These are phyloP conservation scores for Odontesthes bonariensis DNA, from an alignment of 2,113 vertebrate genomes.

Conservation along the genomic window DNA sequence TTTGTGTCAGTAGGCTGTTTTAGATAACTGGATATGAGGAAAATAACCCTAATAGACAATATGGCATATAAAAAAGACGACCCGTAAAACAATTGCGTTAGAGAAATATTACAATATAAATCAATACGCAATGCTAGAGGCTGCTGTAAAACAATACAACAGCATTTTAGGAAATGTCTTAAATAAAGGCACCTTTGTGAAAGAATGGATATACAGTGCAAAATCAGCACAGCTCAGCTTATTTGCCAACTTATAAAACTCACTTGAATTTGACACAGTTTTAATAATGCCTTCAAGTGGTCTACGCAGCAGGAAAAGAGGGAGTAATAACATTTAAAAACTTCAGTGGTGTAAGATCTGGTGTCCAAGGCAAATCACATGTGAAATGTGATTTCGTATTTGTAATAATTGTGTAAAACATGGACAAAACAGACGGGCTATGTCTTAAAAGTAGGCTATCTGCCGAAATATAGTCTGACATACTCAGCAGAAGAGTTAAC, in stretches of 20 bases:
- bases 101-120: constrained; percentile 28
- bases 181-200: not conserved
- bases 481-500: too few relatives aligned
- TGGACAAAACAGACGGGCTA: not conserved
- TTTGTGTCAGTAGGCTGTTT: constrained; percentile 33
- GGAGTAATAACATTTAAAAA: not conserved
- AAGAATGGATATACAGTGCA: constrained; percentile 5
- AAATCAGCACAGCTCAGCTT: constrained; percentile 2
- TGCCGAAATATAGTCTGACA: too few relatives aligned
- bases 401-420: not conserved
- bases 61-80: constrained; percentile 37
- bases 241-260: not conserved
- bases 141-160: constrained; percentile 1
- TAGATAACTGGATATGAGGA: constrained; percentile 19
- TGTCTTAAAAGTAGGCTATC: too few relatives aligned
- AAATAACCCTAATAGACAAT: constrained; percentile 14
- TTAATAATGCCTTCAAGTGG: not conserved
- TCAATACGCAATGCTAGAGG: not conserved
- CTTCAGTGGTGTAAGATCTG: not conserved
- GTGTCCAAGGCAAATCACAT: not conserved
- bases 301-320: not conserved
- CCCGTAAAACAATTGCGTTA: constrained; percentile 41
- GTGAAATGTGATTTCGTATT: too few relatives aligned
- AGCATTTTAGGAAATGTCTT: not conserved
- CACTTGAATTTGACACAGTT: constrained; percentile 13